Evolutionary conservation across 2,888 invertebrate genomes (phyloP).

Genomic region (Drepanosiphum platanoidis): DNA sequence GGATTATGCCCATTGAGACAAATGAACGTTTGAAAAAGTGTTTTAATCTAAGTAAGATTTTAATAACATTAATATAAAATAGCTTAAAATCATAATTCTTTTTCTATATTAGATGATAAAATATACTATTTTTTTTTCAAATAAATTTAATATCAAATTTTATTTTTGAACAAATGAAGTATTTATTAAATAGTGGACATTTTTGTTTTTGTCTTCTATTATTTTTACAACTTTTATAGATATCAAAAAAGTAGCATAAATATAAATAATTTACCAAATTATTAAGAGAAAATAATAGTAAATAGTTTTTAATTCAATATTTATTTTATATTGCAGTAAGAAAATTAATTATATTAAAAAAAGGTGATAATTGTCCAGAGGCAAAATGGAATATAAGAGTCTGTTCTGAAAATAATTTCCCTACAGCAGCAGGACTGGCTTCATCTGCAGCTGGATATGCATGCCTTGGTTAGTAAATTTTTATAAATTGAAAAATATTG

Average conservation of each 20-base stretch:
- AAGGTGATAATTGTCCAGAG: slow-evolving; percentile 67
- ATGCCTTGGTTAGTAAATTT: slow-evolving; percentile 74
- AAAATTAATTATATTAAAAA: slow-evolving; percentile 66
- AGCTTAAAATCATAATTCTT: not conserved
- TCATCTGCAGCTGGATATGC: slow-evolving; percentile 99
- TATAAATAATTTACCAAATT: not conserved
- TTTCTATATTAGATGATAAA: not conserved
- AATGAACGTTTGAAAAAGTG: slow-evolving; percentile 50
- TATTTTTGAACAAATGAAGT: too few relatives aligned
- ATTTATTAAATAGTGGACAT: too few relatives aligned
- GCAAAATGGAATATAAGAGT: slow-evolving; percentile 81
- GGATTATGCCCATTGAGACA: slow-evolving; percentile 43
- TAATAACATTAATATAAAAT: not conserved
- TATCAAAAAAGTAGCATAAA: too few relatives aligned
- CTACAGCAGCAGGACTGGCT: slow-evolving; percentile 97
- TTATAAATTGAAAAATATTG: not conserved
- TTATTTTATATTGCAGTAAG: slow-evolving; percentile 55
- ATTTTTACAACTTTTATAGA: not conserved
- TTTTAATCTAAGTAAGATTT: slow-evolving; percentile 40
- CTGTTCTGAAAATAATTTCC: slow-evolving; percentile 95
- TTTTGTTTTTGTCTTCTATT: too few relatives aligned
- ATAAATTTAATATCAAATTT: not conserved
- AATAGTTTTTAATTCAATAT: not conserved
- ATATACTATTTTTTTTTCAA: not conserved
- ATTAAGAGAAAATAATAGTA: too few relatives aligned